These are phyloP conservation scores for Aegithalos caudatus DNA, from an alignment of 2,113 vertebrate species.

Conservation along the genomic window DNA sequence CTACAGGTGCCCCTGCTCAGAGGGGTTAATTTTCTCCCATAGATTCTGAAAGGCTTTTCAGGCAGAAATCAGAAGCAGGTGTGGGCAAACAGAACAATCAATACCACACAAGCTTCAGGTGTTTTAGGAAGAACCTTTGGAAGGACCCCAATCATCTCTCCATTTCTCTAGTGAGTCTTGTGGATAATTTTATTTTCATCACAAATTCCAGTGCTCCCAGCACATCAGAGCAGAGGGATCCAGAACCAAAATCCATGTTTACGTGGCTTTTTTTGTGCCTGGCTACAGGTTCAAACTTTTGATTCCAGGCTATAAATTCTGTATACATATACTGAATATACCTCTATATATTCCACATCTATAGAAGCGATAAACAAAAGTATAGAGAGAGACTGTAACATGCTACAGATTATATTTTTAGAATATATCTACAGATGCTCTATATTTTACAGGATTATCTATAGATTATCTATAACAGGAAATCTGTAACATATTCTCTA, in stretches of 20 bases:
- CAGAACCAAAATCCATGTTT: not conserved
- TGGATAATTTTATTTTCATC: not conserved
- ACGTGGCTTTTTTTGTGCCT: not conserved
- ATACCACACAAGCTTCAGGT: not conserved
- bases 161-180: accelerated
- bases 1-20: not conserved
- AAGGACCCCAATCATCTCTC: not conserved
- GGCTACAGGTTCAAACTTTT: not conserved
- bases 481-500: not conserved
- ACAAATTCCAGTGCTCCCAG: not conserved
- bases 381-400: not conserved
- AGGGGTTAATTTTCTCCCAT: not conserved
- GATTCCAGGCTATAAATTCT: not conserved
- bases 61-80: not conserved
- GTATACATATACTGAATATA: not conserved
- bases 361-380: not conserved
- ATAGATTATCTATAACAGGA: not conserved
- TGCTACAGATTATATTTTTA: not conserved
- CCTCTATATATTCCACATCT: not conserved
- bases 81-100: not conserved
- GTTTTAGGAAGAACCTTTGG: not conserved
- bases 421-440: not conserved
- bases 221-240: not conserved
- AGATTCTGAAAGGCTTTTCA: not conserved
- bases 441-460: not conserved